Base-by-base conservation (phyloP, 2,797 vertebrate genomes). In the Melanogrammus aeglefinus region DNA sequence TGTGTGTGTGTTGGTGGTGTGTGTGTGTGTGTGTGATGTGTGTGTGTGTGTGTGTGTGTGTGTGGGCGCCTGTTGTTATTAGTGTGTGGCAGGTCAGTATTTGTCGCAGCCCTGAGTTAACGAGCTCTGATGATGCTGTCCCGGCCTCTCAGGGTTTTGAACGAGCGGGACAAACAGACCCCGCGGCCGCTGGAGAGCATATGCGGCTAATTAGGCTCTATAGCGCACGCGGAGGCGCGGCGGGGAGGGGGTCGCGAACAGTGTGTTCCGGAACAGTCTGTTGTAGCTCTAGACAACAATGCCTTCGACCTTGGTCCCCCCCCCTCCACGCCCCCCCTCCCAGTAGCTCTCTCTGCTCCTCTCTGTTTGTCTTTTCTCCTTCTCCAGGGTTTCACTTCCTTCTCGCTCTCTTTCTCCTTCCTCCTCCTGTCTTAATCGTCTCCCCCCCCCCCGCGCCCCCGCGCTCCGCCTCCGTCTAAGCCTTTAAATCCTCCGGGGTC, bases 301-400 rank as follows among this genome's bases (percentile, higher is more conserved):
- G 84, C 88, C 83, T 92, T 92, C 91, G 91, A 90, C 88, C 88
- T 90, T 93, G 91, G 88, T 89, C 81, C 73, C 78, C 78, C 85
- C 75, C 78, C 74, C 70, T 79, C 84, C 74, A 83, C 78, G 86
- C 82, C 82, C 84, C 75, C 89, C 84, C 87, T 75, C 57, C 80
- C n/a, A n/a, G 10, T 12, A 73, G 78, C 76, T 66, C 73, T n/a
- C 41, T 73, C 27, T 2, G 83, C 79, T 83, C 71, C 81, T 66
- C 39, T 16, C 6, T 21, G 77, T 75, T 82, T 77, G 70, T 78
- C 74, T 76, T 16, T 14, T 78, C 74, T 76, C 8, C 27, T 21
- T 79, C 31, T 36, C 39, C n/a, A 2, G 21, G 69, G 51, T 75
- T 36, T 75, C 13, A 51, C 76, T 33, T 9, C 29, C 29, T 71